A percentile compares a stretch with the other conserved stretches of the same genome.
Conservation (phyloP, 2,113 vertebrate genomes). For the Jacana jacana region DNA sequence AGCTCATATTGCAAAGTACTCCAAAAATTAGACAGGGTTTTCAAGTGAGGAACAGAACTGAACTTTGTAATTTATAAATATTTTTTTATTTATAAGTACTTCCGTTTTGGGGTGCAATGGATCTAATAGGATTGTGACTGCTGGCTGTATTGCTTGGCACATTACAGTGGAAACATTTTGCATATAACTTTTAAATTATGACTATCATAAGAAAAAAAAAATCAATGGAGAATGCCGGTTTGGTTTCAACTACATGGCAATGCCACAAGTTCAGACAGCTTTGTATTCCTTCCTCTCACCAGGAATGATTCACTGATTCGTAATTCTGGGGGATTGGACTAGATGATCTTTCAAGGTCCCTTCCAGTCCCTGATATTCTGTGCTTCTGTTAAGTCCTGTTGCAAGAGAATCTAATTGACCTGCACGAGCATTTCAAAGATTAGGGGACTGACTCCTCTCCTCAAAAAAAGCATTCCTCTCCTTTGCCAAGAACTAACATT, state of each 20-base stretch:
- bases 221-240: background rate
- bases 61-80: background rate
- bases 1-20: background rate
- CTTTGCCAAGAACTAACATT: background rate
- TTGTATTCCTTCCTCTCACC: background rate
- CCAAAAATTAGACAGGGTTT: background rate
- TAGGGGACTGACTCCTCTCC: background rate
- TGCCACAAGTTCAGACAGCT: background rate
- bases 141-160: background rate
- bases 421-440: conserved; percentile 4
- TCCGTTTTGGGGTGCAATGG: background rate
- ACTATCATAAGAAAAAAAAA: background rate
- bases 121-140: background rate
- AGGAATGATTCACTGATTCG: background rate
- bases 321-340: no score
- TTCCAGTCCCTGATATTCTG: no score
- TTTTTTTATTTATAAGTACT: background rate
- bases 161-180: background rate
- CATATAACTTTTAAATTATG: background rate
- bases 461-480: background rate
- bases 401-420: background rate
- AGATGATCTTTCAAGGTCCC: no score
- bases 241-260: background rate
- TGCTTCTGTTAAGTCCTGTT: no score
- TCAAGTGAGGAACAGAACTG: background rate